phyloP scores from a whole-genome alignment of 1,140 invertebrate genomes.

The Nasonia vitripennis region DNA sequence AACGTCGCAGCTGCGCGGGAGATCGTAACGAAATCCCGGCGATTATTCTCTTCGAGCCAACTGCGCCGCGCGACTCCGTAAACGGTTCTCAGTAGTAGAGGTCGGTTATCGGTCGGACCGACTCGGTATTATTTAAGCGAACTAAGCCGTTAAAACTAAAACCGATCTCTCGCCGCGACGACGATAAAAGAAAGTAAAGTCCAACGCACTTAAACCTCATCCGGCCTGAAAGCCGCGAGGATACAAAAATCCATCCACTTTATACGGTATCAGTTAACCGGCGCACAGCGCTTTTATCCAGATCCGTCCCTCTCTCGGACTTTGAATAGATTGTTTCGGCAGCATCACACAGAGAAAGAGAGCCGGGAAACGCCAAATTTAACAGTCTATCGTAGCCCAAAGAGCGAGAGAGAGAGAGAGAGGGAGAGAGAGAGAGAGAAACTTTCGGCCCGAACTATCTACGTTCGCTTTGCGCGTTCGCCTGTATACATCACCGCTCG shows the following conservation, averaged over 20 bases:
- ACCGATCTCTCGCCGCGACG: too few species aligned
- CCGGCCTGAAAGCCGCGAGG: neutral
- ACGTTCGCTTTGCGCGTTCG: neutral
- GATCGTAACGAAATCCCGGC: too few species aligned
- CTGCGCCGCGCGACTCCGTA: neutral
- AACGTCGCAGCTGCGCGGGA: neutral
- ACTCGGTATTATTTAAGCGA: too few species aligned
- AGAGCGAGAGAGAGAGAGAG: neutral
- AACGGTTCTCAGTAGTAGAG: neutral
- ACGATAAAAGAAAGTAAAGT: too few species aligned
- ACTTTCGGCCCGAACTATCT: neutral
- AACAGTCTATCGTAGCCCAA: neutral
- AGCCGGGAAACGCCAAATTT: slow-evolving; percentile 2
- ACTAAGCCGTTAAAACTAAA: too few species aligned
- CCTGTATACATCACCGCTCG: neutral
- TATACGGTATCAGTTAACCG: slow-evolving; percentile 24
- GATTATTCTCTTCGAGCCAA: too few species aligned
- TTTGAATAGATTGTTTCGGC: slow-evolving; percentile 13
- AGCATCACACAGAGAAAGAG: neutral
- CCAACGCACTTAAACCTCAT: too few species aligned
- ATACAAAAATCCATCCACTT: neutral
- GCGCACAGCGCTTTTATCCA: neutral
- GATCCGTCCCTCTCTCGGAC: neutral
- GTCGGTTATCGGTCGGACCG: neutral
- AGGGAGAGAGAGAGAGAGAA: neutral